These are phyloP conservation scores for Acanthaster planci DNA, from an alignment of 35 echinoderm and acorn worm genomes.

Conservation along the genomic window DNA sequence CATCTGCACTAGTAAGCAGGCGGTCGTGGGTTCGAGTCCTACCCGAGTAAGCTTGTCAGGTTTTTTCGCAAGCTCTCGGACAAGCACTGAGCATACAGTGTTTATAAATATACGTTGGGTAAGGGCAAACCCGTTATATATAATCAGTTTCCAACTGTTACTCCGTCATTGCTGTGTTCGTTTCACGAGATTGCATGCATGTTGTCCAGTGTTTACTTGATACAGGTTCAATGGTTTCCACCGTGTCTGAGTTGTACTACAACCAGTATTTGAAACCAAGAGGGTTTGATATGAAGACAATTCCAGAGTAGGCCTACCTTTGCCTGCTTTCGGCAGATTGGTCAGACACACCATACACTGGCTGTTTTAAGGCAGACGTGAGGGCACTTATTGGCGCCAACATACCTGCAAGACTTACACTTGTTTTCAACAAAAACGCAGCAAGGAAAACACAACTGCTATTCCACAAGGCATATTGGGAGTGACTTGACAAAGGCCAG, in stretches of 20 bases:
- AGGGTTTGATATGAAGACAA: background rate
- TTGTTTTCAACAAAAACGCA: no score
- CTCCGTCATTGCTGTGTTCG: background rate
- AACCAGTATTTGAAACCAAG: background rate
- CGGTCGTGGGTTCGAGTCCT: no score
- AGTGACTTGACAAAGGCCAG: no score
- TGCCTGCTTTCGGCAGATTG: background rate
- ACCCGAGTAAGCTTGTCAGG: no score
- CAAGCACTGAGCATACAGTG: no score
- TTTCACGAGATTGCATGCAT: background rate
- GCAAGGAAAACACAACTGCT: no score
- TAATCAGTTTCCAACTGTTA: background rate
- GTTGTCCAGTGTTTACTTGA: background rate
- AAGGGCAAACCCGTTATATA: no score
- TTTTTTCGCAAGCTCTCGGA: no score
- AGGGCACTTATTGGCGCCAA: background rate
- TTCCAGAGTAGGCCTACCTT: no score
- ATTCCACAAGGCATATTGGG: no score
- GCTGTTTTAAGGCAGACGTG: conserved; percentile 5
- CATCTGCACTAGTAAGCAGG: no score
- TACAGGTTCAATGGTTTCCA: conserved; percentile 5
- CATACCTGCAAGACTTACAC: background rate
- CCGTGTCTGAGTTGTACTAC: background rate
- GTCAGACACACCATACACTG: background rate
- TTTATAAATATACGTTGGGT: no score